phyloP scores from a whole-genome alignment of 1,140 invertebrate genomes.

The Polypedilum vanderplanki region DNA sequence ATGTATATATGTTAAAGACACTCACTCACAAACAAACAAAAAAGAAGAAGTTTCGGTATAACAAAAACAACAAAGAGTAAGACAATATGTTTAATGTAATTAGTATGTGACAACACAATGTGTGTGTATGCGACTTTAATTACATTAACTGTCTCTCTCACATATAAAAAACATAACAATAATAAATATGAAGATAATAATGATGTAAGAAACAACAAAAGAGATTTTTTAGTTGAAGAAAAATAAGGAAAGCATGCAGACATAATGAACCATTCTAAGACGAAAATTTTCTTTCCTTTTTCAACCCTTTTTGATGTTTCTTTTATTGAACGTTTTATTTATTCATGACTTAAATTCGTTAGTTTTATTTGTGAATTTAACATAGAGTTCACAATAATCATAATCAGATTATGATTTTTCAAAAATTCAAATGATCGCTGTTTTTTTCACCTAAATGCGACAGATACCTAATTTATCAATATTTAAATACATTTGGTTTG shows the following conservation, averaged over 20 bases:
- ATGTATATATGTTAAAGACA: neutral
- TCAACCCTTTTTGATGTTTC: too few relatives aligned
- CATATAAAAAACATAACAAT: neutral
- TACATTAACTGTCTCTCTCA: neutral
- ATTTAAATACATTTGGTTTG: too few relatives aligned
- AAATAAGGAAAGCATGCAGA: neutral
- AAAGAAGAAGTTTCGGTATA: neutral
- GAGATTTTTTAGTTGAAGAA: neutral
- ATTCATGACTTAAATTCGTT: too few relatives aligned
- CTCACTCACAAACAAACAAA: neutral
- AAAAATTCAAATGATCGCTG: too few relatives aligned
- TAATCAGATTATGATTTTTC: too few relatives aligned
- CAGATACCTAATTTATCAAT: too few relatives aligned
- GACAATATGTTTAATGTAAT: neutral
- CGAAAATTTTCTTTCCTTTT: neutral
- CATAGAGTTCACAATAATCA: too few relatives aligned
- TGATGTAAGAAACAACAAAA: neutral
- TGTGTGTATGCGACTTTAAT: neutral
- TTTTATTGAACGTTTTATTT: too few relatives aligned
- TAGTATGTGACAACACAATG: constrained; percentile 7
- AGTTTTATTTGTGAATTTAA: too few relatives aligned
- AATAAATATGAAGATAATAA: neutral
- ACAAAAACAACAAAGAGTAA: neutral
- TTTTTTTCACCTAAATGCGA: too few relatives aligned
- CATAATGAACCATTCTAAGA: neutral